A percentile compares a stretch with the other conserved stretches of the same genome.
phyloP scores from a whole-genome alignment of 37 sponge, comb jelly and placozoan species.

The Halisarca cf. caerulea region DNA sequence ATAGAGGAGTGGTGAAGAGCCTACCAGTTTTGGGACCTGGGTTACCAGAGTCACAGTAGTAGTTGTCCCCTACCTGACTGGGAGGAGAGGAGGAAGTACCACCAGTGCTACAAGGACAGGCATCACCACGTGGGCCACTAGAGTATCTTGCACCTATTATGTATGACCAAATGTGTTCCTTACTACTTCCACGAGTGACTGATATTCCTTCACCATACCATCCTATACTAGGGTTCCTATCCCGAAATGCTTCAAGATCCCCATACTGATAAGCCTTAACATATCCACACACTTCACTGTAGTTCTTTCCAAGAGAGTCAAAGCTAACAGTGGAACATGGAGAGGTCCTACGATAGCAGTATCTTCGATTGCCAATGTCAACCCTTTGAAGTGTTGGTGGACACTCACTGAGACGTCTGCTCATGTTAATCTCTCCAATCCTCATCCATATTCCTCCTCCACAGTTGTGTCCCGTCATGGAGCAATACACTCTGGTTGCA shows the following conservation, averaged over 20 bases:
- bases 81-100: not conserved
- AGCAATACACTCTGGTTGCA: not conserved
- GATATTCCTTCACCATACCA: slow-evolving; percentile 6
- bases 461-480: not conserved
- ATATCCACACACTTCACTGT: slow-evolving; percentile 6
- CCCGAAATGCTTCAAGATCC: not conserved
- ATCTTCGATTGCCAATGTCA: not conserved
- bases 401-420: not conserved
- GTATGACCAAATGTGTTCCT: not conserved
- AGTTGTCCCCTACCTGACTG: not conserved
- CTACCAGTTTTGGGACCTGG: too few species aligned
- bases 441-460: slow-evolving; percentile 25
- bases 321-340: slow-evolving; percentile 5
- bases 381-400: not conserved
- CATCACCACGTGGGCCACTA: not conserved
- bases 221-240: not conserved
- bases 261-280: slow-evolving; percentile 22
- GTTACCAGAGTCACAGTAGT: slow-evolving; percentile 13
- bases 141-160: not conserved
- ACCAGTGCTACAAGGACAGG: not conserved
- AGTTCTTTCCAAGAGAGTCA: not conserved
- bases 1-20: not conserved
- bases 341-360: not conserved
- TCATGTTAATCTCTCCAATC: slow-evolving; percentile 12
- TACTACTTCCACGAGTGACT: not conserved